phyloP scores from a whole-genome alignment of 2,888 invertebrate species.

The Coenonympha arcania region DNA sequence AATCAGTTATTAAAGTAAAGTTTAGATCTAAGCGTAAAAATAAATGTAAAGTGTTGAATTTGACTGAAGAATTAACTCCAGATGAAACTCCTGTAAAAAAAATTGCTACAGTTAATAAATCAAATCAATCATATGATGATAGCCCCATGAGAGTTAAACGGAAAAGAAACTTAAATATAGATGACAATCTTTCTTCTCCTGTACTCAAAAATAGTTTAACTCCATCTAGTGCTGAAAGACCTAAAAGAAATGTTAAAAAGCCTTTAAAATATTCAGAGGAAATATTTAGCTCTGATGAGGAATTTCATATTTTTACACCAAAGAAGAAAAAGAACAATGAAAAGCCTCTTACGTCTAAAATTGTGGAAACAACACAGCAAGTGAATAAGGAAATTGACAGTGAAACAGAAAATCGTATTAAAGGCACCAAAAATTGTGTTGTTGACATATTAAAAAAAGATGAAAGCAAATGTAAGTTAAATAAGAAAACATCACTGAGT shows the following conservation, averaged over 20 bases:
- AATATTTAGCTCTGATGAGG: conserved; percentile 59
- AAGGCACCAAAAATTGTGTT: not conserved
- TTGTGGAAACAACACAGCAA: conserved; percentile 1
- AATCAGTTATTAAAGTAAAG: conserved; percentile 51
- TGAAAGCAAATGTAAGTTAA: conserved; percentile 5
- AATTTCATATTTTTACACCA: conserved; percentile 60
- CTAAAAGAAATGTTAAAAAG: conserved; percentile 54
- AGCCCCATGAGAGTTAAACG: conserved; percentile 32
- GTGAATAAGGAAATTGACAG: not conserved
- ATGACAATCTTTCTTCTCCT: conserved; percentile 13
- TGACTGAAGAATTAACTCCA: not conserved
- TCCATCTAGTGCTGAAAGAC: conserved; percentile 34
- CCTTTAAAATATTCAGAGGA: conserved; percentile 56
- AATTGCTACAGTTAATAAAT: not conserved
- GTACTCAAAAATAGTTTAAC: conserved; percentile 10
- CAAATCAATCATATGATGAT: conserved; percentile 21
- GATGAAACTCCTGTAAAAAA: not conserved
- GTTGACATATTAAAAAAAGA: conserved; percentile 9
- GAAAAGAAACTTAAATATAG: conserved; percentile 28
- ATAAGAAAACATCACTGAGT: conserved; percentile 3
- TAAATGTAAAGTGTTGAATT: conserved; percentile 35
- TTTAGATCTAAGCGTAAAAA: conserved; percentile 46
- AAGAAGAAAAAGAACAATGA: conserved; percentile 48
- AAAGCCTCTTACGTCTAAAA: conserved; percentile 10
- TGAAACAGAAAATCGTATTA: not conserved